Percentiles rank a stretch among this genome's conserved stretches.
Conservation (phyloP, 2,113 vertebrate species). For the Scomber colias region DNA sequence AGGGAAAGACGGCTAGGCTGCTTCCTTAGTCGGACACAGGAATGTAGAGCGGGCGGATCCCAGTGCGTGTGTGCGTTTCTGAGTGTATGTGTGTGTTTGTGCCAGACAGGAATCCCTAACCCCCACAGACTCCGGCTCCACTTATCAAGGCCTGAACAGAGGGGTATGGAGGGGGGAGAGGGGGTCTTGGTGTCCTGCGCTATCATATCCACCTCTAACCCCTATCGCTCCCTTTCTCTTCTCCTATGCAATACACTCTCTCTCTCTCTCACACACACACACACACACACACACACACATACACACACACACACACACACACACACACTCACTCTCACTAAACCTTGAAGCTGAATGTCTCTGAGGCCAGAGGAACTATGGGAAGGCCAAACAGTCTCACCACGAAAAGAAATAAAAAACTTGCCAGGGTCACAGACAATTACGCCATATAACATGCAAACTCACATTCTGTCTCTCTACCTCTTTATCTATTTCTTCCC, state of each 20-base stretch:
- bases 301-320: constrained; percentile 12
- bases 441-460: constrained; percentile 47
- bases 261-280: constrained; percentile 20
- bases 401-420: constrained; percentile 46
- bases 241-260: constrained; percentile 30
- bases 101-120: constrained; percentile 86
- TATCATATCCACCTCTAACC: constrained; percentile 75
- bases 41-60: constrained; percentile 87
- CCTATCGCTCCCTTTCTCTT: constrained; percentile 51
- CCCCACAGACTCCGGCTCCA: constrained; percentile 84
- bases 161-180: constrained; percentile 55
- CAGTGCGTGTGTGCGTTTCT: constrained; percentile 76
- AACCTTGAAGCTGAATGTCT: constrained; percentile 74
- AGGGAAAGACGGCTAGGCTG: constrained; percentile 82
- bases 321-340: constrained; percentile 36
- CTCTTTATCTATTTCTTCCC: constrained; percentile 22
- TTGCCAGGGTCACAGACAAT: constrained; percentile 64
- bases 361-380: constrained; percentile 66
- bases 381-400: constrained; percentile 75
- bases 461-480: constrained; percentile 33
- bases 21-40: constrained; percentile 83
- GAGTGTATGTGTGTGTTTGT: constrained; percentile 79
- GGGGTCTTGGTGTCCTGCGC: constrained; percentile 63
- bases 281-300: constrained; percentile 27
- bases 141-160: constrained; percentile 82